A percentile compares a stretch with the other conserved stretches of the same genome.
Evolutionary conservation across 2,888 invertebrate genomes (phyloP).

Genomic region (Asteroscopus sphinx): DNA sequence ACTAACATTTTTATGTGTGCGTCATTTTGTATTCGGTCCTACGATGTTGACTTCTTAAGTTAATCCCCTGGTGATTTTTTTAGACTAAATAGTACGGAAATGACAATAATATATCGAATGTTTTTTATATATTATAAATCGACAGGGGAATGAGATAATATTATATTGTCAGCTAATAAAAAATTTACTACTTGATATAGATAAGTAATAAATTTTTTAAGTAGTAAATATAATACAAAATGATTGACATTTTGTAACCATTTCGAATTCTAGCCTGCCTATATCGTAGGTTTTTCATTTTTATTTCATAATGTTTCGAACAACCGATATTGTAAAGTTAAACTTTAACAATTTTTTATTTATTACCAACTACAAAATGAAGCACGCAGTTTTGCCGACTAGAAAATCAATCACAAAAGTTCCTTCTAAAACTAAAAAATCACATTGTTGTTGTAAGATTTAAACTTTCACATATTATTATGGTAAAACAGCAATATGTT

Average conservation of each 20-base stretch:
- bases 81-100: constrained; percentile 13
- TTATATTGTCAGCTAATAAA: constrained; percentile 28
- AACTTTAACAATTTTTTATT: constrained; percentile 5
- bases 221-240: no score
- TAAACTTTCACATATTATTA: constrained; percentile 40
- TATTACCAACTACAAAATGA: constrained; percentile 43
- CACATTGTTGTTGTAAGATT: constrained; percentile 52
- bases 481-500: constrained; percentile 47
- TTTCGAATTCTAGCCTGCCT: no score
- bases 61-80: constrained; percentile 6
- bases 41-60: constrained; percentile 8
- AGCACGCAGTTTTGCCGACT: constrained; percentile 61
- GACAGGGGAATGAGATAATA: constrained; percentile 35
- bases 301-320: no score
- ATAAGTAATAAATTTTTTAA: no score
- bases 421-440: constrained; percentile 57
- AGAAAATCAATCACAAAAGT: constrained; percentile 68
- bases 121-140: constrained; percentile 10
- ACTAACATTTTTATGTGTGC: constrained; percentile 42
- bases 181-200: neutral
- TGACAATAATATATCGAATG: constrained; percentile 1
- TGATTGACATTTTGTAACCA: no score
- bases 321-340: constrained; percentile 20
- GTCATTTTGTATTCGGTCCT: constrained; percentile 52
- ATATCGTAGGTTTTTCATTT: no score